These are phyloP conservation scores for Acromyrmex echinatior DNA, from an alignment of 1,140 invertebrate species.

Conservation along the genomic window DNA sequence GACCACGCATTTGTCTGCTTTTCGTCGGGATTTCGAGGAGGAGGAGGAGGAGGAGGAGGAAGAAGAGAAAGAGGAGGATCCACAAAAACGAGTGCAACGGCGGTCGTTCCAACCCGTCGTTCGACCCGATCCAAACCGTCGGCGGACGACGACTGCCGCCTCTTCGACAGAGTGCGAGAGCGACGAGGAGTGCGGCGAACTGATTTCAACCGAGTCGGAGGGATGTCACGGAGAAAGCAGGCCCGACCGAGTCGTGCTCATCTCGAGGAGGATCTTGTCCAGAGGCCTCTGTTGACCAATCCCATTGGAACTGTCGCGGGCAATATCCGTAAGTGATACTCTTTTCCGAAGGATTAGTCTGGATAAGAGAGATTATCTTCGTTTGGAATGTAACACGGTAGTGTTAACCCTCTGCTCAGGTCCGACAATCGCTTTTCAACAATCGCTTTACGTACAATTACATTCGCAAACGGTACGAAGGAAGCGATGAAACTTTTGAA, in stretches of 20 bases:
- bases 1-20: constrained; percentile 29
- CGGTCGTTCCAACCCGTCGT: background rate
- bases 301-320: constrained; percentile 77
- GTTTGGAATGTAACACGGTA: background rate
- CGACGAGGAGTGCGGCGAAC: constrained; percentile 38
- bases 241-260: constrained; percentile 86
- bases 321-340: constrained; percentile 82
- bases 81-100: constrained; percentile 1
- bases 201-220: constrained; percentile 70
- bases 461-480: background rate
- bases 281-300: constrained; percentile 81
- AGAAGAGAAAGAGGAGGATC: background rate
- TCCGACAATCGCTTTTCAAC: background rate
- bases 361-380: constrained; percentile 9
- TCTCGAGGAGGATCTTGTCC: constrained; percentile 86
- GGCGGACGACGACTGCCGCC: constrained; percentile 19
- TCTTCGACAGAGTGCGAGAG: constrained; percentile 33
- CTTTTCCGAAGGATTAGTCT: constrained; percentile 10
- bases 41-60: background rate
- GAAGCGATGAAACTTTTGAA: background rate
- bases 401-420: background rate
- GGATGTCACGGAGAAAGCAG: constrained; percentile 86
- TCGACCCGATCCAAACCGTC: constrained; percentile 39
- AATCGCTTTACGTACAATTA: background rate
- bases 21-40: background rate